A percentile compares a stretch with the other conserved stretches of the same genome.
These are phyloP conservation scores for Oxygymnocypris stewartii DNA, from an alignment of 2,113 vertebrate species.

Conservation along the genomic window DNA sequence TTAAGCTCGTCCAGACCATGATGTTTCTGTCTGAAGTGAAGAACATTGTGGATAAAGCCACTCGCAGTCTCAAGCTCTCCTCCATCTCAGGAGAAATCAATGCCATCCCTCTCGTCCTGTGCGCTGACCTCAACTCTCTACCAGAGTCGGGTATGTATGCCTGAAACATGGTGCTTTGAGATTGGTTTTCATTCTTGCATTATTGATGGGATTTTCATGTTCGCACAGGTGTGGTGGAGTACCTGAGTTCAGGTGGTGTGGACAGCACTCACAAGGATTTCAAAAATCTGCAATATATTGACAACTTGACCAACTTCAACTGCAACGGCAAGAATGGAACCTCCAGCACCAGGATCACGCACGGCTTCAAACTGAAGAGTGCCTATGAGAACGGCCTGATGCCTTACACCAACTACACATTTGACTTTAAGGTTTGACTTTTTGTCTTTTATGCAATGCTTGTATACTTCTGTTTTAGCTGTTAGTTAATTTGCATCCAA, in stretches of 20 bases:
- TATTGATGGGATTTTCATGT: neutral
- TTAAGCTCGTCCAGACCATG: constrained; percentile 98
- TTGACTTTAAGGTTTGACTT: constrained; percentile 89
- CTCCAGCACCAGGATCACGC: constrained; percentile 92
- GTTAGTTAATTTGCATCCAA: neutral
- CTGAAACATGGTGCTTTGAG: neutral
- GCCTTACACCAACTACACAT: constrained; percentile 99
- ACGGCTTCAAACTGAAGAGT: constrained; percentile 98
- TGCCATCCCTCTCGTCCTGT: constrained; percentile 93
- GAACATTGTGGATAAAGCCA: constrained; percentile 96
- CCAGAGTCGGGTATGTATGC: constrained; percentile 89
- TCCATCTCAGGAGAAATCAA: constrained; percentile 86
- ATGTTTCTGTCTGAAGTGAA: constrained; percentile 99
- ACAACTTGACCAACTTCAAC: constrained; percentile 95
- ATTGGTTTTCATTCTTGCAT: neutral
- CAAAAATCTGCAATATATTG: constrained; percentile 95
- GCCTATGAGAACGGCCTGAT: constrained; percentile 96
- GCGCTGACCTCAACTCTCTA: constrained; percentile 97
- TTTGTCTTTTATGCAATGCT: neutral
- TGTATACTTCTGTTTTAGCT: neutral
- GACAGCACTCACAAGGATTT: constrained; percentile 99
- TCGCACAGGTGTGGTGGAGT: constrained; percentile 91
- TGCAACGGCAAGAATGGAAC: constrained; percentile 94
- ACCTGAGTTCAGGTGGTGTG: constrained; percentile 94
- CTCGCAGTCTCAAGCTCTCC: constrained; percentile 87